Conservation (phyloP, 2,888 invertebrate genomes). For the Campoplex capitator region DNA sequence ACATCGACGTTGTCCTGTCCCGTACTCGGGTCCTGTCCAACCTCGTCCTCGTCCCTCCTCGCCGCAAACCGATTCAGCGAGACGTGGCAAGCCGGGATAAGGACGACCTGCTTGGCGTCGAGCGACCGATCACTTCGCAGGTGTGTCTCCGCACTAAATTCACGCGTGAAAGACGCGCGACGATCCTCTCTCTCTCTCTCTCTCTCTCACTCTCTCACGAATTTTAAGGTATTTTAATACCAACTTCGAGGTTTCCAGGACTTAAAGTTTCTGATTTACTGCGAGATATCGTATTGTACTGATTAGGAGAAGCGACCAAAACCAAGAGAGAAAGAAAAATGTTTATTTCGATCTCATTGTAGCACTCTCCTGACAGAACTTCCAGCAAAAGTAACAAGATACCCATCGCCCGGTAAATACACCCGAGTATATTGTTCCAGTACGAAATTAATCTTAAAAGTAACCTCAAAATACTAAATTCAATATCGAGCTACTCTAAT, state of each 20-base stretch:
- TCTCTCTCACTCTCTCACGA: background rate
- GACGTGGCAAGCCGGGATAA: conserved; percentile 51
- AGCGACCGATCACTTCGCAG: conserved; percentile 61
- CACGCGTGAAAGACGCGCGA: conserved; percentile 50
- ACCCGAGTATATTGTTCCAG: conserved; percentile 15
- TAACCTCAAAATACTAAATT: conserved; percentile 31
- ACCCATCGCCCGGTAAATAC: conserved; percentile 23
- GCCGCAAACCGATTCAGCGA: conserved; percentile 33
- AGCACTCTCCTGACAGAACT: conserved; percentile 38
- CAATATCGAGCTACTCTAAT: conserved; percentile 45
- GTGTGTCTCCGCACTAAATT: conserved; percentile 61
- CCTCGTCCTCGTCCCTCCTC: conserved; percentile 29
- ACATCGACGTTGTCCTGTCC: conserved; percentile 44
- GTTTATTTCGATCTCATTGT: conserved; percentile 31
- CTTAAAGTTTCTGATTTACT: conserved; percentile 61
- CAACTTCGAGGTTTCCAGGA: conserved; percentile 41
- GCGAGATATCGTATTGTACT: conserved; percentile 47
- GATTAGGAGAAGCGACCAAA: conserved; percentile 47
- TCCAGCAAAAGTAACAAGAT: conserved; percentile 18
- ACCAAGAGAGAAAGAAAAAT: background rate
- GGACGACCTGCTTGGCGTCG: conserved; percentile 54
- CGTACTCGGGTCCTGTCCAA: conserved; percentile 30
- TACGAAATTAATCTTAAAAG: conserved; percentile 23
- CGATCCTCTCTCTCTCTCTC: background rate
- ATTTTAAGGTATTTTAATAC: conserved; percentile 55